A percentile compares a stretch with the other conserved stretches of the same genome.
Evolutionary conservation across 1,140 invertebrate genomes (phyloP).

Genomic region (Chymomyza costata): DNA sequence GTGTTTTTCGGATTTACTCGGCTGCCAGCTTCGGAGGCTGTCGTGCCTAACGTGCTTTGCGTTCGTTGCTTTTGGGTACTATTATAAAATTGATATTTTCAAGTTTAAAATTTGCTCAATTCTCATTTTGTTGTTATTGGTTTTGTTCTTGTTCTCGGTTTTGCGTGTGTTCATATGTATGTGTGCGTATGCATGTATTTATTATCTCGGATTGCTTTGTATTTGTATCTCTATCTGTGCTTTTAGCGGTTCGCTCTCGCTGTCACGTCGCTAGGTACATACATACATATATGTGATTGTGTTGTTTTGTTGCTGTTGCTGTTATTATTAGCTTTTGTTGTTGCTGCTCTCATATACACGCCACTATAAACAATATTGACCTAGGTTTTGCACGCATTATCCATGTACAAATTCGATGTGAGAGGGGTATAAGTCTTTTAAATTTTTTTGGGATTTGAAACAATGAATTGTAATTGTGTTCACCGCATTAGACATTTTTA

Average conservation of each 20-base stretch:
- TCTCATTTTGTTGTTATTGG: slow-evolving; percentile 7
- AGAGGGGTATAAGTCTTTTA: no score
- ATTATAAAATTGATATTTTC: slow-evolving; percentile 23
- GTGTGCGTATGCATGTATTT: slow-evolving; percentile 34
- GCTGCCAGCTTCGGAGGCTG: slow-evolving; percentile 3
- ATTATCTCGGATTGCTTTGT: slow-evolving; percentile 42
- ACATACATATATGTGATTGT: slow-evolving; percentile 38
- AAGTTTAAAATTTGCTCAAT: slow-evolving; percentile 34
- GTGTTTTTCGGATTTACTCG: slow-evolving; percentile 8
- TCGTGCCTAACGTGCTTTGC: slow-evolving; percentile 11
- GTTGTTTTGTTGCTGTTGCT: slow-evolving; percentile 29
- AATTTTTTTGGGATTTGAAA: no score
- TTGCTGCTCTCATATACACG: slow-evolving; percentile 57
- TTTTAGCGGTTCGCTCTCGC: slow-evolving; percentile 19
- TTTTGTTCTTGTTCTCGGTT: background rate
- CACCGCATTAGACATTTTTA: no score
- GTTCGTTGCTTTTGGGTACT: background rate
- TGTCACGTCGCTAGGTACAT: no score
- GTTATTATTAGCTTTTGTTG: slow-evolving; percentile 25
- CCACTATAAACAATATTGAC: slow-evolving; percentile 75
- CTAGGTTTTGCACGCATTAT: slow-evolving; percentile 57
- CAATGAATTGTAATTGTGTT: no score
- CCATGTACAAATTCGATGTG: no score
- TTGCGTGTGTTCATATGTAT: slow-evolving; percentile 15
- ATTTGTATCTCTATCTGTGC: slow-evolving; percentile 13